A percentile compares a stretch with the other conserved stretches of the same genome.
Conservation (phyloP, 2,113 vertebrate genomes). For the Mohoua ochrocephala region DNA sequence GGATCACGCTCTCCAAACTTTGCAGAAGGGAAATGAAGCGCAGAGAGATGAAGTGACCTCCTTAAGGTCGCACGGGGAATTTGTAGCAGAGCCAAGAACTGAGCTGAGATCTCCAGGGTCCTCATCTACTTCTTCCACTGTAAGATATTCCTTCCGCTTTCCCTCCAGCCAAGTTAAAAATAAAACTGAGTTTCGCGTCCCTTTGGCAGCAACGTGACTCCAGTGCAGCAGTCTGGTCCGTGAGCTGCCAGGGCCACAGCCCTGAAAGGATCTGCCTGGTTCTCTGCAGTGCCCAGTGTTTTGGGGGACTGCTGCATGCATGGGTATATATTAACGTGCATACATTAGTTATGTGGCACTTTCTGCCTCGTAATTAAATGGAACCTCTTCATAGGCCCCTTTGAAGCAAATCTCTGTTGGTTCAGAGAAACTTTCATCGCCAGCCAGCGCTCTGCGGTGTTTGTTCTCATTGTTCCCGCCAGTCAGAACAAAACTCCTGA, state of each 20-base stretch:
- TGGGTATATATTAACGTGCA: fast-evolving
- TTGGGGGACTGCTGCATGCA: neutral
- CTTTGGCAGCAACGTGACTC: neutral
- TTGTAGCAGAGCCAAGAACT: neutral
- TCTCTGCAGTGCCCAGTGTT: neutral
- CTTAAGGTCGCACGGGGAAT: neutral
- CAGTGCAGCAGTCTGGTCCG: neutral
- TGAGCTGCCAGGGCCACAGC: neutral
- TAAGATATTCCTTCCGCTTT: neutral
- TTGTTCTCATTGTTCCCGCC: neutral
- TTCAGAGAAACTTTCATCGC: neutral
- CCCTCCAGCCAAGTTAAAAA: neutral
- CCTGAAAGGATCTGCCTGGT: neutral
- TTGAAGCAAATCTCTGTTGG: constrained; percentile 25
- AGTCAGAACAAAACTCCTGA: constrained; percentile 20
- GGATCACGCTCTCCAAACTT: neutral
- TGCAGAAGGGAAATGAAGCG: constrained; percentile 20
- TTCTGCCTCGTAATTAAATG: constrained; percentile 25
- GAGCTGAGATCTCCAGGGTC: neutral
- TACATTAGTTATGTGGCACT: neutral
- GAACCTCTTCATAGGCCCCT: constrained; percentile 29
- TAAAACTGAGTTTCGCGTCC: neutral
- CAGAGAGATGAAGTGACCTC: neutral
- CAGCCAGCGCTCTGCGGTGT: neutral
- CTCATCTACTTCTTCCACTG: neutral